Conservation (phyloP, 2,113 vertebrate genomes). For the Calyptomena viridis region DNA sequence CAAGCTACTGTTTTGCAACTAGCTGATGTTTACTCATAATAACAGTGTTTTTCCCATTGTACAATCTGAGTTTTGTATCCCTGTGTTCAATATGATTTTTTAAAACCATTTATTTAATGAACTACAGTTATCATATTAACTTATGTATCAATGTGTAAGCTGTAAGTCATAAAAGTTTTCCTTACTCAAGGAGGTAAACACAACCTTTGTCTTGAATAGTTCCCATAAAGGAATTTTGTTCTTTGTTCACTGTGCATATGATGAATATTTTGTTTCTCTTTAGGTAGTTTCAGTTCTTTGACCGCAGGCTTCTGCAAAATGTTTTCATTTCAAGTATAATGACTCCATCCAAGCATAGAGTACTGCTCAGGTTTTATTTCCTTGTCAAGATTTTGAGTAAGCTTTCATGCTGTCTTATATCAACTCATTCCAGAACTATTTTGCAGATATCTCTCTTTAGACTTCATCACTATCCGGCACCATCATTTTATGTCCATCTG, state of each 20-base stretch:
- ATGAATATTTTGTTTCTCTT: not conserved
- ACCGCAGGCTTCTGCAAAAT: not conserved
- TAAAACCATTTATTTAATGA: not conserved
- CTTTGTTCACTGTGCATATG: not conserved
- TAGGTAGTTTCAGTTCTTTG: not conserved
- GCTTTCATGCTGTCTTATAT: not conserved
- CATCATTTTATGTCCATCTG: not conserved
- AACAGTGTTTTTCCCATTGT: not conserved
- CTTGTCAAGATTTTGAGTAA: not conserved
- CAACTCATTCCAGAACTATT: not conserved
- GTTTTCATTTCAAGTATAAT: not conserved
- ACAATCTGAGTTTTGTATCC: not conserved
- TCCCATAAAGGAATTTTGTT: not conserved
- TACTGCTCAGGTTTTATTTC: not conserved
- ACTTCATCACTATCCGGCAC: not conserved
- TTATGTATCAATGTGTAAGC: not conserved
- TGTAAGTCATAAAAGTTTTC: not conserved
- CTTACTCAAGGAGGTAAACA: not conserved
- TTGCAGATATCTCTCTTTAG: not conserved
- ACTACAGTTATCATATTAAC: not conserved
- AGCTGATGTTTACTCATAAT: not conserved
- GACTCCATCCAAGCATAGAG: not conserved
- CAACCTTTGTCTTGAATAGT: not conserved
- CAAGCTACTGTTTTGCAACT: not conserved
- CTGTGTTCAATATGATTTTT: not conserved